Base-by-base conservation (phyloP, 2,888 invertebrate species). In the Drosophila peninsularis region DNA sequence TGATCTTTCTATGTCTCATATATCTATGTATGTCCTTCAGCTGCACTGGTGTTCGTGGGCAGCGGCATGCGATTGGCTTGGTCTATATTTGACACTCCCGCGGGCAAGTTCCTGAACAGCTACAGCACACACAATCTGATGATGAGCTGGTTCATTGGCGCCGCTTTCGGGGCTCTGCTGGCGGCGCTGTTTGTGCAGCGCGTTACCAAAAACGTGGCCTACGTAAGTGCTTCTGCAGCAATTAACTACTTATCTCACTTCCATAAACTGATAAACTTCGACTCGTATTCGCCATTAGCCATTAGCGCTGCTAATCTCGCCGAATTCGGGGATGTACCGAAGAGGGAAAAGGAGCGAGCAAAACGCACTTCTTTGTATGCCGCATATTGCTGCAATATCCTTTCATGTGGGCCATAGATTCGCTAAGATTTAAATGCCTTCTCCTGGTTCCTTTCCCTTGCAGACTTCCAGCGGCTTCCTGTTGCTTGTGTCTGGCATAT, bases 81-180 rank as follows among this genome's bases (percentile, higher is more conserved):
- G 90, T 87, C 85, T 4, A 75, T 90, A 32, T 90, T 88, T 11
- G 91, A 90, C 34, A 76, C 87, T 2, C 90, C 91, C 24, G 79
- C 81, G 1, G 80, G 82, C 6, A 80, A 78, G 50, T 85, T 89
- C 13, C 62, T 78, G 6, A 75, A 69, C 19, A 74, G 79, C 44
- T 63, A 74, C 24, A 62, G 72, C 13, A 80, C 80, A 6, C 87
- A 88, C 66, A 86, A 83, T 11, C 72, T 92, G 56, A 88, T 83
- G 69, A 86, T 92, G 65, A 86, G 86, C 14, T 91, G 91, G 90
- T 91, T 91, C 63, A 65, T 90, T 52, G 91, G 92, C 30, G 90
- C 79, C 5, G 83, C 89, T 0, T n/a, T 90, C 19, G 91, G 91
- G 0, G 84, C 82, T 24, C 71, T 90, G 7, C 53, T 89, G 34